Conservation (phyloP, 2,888 invertebrate genomes). For the Salticus scenicus region DNA sequence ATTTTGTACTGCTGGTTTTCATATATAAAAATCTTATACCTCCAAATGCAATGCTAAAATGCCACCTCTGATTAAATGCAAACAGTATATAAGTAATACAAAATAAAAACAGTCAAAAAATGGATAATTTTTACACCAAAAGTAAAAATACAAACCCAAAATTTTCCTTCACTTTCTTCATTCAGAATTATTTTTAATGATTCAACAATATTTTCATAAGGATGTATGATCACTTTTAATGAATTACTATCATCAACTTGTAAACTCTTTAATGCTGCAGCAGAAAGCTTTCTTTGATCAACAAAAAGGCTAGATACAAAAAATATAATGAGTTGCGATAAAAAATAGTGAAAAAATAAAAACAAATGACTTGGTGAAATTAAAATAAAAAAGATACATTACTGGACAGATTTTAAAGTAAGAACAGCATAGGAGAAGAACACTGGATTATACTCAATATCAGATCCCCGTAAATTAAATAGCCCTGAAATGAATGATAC, state of each 20-base stretch:
- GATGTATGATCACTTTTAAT: constrained; percentile 61
- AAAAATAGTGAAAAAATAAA: no score
- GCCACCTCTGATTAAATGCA: no score
- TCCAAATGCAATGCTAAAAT: no score
- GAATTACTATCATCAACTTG: not conserved
- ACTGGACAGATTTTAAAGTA: constrained; percentile 73
- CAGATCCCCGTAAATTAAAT: constrained; percentile 90
- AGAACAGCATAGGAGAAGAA: constrained; percentile 77
- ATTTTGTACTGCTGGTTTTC: no score
- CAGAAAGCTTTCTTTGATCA: constrained; percentile 79
- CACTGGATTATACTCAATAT: constrained; percentile 90
- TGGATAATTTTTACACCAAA: no score
- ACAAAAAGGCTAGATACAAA: constrained; percentile 80
- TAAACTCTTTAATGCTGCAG: constrained; percentile 80
- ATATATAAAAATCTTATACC: no score
- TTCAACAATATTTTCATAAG: constrained; percentile 71
- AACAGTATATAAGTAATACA: no score
- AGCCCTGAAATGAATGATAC: constrained; percentile 80
- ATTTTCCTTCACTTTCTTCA: constrained; percentile 65
- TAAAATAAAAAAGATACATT: constrained; percentile 41
- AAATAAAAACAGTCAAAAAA: no score
- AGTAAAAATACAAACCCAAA: constrained; percentile 72
- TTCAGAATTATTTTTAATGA: constrained; percentile 63
- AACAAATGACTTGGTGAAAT: no score
- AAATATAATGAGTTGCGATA: no score